A percentile compares a stretch with the other conserved stretches of the same genome.
Evolutionary conservation across 2,113 vertebrate species (phyloP).

Genomic region (Ptyas mucosa): DNA sequence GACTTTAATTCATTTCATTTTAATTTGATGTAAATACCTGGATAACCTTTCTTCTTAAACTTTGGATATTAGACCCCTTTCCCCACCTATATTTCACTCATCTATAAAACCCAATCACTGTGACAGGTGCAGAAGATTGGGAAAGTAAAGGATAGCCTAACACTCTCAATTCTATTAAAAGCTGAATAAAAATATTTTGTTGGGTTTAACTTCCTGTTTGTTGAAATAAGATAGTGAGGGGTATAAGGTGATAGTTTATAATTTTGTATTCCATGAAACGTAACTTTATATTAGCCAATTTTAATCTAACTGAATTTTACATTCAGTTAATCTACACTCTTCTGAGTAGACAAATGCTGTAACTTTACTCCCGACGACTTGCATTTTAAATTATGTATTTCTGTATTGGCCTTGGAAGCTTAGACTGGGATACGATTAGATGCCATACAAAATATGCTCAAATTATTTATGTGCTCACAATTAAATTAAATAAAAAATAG

Average conservation of each 20-base stretch:
- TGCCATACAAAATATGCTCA: neutral
- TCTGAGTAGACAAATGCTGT: neutral
- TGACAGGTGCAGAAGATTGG: neutral
- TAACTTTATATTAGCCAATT: neutral
- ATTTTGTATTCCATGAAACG: neutral
- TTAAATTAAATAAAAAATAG: neutral
- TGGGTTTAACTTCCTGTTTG: no score
- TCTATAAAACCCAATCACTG: neutral
- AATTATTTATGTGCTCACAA: neutral
- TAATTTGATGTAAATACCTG: neutral
- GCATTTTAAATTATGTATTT: neutral
- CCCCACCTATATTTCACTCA: neutral
- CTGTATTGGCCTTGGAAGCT: neutral
- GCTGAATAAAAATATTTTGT: neutral
- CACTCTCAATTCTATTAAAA: neutral
- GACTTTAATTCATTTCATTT: neutral
- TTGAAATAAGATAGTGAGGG: neutral
- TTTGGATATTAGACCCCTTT: neutral
- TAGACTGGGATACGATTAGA: neutral
- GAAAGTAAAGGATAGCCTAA: neutral
- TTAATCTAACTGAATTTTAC: neutral
- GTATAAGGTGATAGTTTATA: neutral
- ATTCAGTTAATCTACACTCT: neutral
- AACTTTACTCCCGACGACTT: neutral
- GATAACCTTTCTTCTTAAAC: neutral